Base-by-base conservation (phyloP, 2,888 invertebrate species). In the Phyllotreta cruciferae region DNA sequence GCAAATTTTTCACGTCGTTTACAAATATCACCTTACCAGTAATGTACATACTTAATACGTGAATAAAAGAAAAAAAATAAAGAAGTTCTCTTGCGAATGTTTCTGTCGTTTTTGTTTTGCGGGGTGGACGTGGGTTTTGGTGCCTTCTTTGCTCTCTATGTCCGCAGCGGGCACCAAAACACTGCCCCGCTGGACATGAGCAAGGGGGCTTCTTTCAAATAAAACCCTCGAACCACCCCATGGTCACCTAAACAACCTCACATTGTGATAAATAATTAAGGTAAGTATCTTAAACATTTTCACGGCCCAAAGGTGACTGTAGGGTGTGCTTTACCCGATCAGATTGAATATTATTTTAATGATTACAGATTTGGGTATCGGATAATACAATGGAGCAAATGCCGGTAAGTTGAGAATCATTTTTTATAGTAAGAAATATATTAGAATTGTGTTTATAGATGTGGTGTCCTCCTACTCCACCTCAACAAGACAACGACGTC, bases 401-500 rank as follows among this genome's bases (percentile, higher is more conserved):
- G 92, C 92, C 93, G 85, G 92, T 93, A 85, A 90, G 92, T 88
- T 8, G 9, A 14, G 5, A 24, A 13, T 35, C 1, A 13, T 8
- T 8, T 11, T 34, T 6, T 50, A 3, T 14, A 50, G 11, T 6
- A 7, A 35, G 37, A 35, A 38, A 6, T 38, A 60, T 37, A 45
- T 4, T 8, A 11, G 47, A 38, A 70, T 75, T 10, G 7, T 4
- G 36, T 13, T 37, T 41, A 72, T 82, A 97, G 96, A 89, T 95
- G 86, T 98, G 98, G 97, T 90, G 93, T 72, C 98, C 98, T 58
- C 98, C 97, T 62, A 98, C 98, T 13, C 98, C 98, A 63, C 97
- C 98, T 8, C 90, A 92, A 79, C 93, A 93, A 79, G 96, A 96
- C 75, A 90, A 90, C 77, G 98, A 98, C 81, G 85, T 96, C 62